Percentiles rank a stretch among this genome's conserved stretches.
phyloP scores from a whole-genome alignment of 2,888 invertebrate genomes.

The Drosophila picticornis region DNA sequence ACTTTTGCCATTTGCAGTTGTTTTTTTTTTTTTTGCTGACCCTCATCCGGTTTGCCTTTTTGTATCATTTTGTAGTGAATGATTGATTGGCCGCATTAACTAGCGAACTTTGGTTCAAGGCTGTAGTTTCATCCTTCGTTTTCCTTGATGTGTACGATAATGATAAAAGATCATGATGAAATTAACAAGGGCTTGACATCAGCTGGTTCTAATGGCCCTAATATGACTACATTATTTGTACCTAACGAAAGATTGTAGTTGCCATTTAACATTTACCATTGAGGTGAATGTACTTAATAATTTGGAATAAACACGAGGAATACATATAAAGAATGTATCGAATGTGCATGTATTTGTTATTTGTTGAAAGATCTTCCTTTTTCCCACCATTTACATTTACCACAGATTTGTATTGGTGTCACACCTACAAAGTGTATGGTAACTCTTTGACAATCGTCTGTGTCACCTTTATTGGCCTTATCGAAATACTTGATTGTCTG shows the following conservation, averaged over 20 bases:
- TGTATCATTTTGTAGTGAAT: slow-evolving; percentile 61
- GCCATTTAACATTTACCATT: not conserved
- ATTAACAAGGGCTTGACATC: slow-evolving; percentile 42
- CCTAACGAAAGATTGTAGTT: not conserved
- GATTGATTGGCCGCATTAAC: slow-evolving; percentile 63
- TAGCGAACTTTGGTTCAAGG: slow-evolving; percentile 35
- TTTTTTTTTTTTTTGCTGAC: not conserved
- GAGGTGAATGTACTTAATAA: not conserved
- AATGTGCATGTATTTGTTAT: not conserved
- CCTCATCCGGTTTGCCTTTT: slow-evolving; percentile 40
- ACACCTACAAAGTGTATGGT: slow-evolving; percentile 14
- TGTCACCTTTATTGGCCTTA: slow-evolving; percentile 35
- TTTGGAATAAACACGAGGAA: too few relatives aligned
- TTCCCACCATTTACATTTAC: not conserved
- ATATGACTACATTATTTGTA: slow-evolving; percentile 2
- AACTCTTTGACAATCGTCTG: slow-evolving; percentile 10
- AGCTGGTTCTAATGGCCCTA: slow-evolving; percentile 14
- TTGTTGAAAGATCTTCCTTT: not conserved
- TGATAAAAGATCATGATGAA: slow-evolving; percentile 14
- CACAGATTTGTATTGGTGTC: slow-evolving; percentile 7
- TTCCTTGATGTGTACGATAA: not conserved
- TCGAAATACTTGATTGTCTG: slow-evolving; percentile 37
- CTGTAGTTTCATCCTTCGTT: slow-evolving; percentile 37
- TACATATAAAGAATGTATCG: not conserved
- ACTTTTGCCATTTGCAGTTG: slow-evolving; percentile 50